These are phyloP conservation scores for Artibeus jamaicensis DNA, from an alignment of 2,797 vertebrate species.

Conservation along the genomic window DNA sequence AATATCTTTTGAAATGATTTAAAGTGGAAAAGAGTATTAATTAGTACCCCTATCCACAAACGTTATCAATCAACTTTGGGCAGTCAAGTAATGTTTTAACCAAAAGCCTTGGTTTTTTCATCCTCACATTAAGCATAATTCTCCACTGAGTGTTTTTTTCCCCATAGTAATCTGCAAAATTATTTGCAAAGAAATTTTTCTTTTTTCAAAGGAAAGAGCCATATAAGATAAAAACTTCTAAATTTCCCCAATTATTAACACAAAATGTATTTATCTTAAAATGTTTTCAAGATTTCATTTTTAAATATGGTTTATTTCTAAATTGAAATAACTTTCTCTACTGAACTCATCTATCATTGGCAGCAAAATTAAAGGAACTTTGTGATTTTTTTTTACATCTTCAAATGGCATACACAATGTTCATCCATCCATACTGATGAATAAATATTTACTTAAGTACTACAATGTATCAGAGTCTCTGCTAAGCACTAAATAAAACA, in stretches of 20 bases:
- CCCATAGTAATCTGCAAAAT: neutral
- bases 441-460: neutral
- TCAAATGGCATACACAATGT: neutral
- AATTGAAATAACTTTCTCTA: neutral
- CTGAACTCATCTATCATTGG: neutral
- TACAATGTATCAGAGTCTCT: neutral
- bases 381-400: conserved; percentile 15
- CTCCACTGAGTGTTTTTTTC: neutral
- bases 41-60: neutral
- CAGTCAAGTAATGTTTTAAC: neutral
- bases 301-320: neutral
- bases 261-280: neutral
- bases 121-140: neutral
- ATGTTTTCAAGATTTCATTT: neutral
- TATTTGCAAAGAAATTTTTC: neutral
- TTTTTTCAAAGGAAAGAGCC: neutral
- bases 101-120: neutral
- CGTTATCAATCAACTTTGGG: neutral
- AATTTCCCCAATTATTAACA: neutral
- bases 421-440: neutral
- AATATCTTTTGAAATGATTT: neutral
- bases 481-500: neutral
- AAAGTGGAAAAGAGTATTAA: neutral
- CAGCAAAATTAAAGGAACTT: neutral
- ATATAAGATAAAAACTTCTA: neutral